Evolutionary conservation across 2,888 invertebrate species (phyloP), one percentile per base, ranked within the genome.

Genomic region (Ferdinandea cuprea): DNA sequence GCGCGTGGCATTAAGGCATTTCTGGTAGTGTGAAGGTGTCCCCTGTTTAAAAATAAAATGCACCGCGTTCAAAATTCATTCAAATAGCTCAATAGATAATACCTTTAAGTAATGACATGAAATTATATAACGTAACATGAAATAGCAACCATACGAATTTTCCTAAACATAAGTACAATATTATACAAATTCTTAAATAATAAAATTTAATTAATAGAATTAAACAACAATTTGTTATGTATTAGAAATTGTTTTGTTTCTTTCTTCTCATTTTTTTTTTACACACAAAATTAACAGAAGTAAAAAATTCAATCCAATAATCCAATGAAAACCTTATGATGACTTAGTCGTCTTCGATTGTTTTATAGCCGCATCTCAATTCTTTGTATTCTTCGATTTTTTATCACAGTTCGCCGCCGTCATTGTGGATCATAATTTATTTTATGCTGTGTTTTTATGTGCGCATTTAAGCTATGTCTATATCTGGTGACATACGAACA

Each of bases 401-500:
- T n/a, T n/a, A 59, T 28, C 37, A 32, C 15, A 6, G 13, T 37
- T 13, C 37, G 11, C 13, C 5, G 1, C 8, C 15, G 40, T 8
- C 40, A 77, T 78, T 78, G 72, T 11, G 50, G 54, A 44, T 65
- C 59, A 30, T 44, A 86, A 46, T 85, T 86, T 50, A 86, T 87
- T 6, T 88, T 87, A 88, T 91, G 91, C 80, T 90, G 91, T 2
- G 89, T 88, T 84, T 87, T 89, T 32, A 92, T 91, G 85, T 93
- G 93, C 66, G 91, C 91, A 76, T 92, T 91, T 28, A 93, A 89
- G 85, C 92, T 92, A 80, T 92, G 92, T 86, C 92, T 92, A 85
- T 92, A 92, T 79, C 92, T 91, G 25, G 92, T 92, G 79, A 92
- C 89, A 86, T 90, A 91, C 2, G 91, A 89, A 85, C 93, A 94